Evolutionary conservation across 2,113 vertebrate genomes (phyloP).

Genomic region (Pelvicachromis taeniatus): DNA sequence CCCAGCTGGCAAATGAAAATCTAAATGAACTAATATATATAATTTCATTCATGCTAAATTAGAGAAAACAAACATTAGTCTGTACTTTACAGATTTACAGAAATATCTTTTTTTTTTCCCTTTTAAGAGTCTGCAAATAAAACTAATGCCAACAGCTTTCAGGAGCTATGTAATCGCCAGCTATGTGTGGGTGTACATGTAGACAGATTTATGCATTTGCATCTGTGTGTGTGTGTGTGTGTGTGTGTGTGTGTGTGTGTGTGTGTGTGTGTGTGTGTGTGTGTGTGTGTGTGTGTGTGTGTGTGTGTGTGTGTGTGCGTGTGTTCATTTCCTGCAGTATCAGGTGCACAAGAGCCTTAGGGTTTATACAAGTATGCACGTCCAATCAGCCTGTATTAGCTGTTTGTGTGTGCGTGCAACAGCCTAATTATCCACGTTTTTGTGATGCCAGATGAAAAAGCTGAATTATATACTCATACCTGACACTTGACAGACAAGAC

Average conservation of each 20-base stretch:
- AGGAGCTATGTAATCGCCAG: neutral
- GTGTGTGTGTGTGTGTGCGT: neutral
- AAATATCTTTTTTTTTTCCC: neutral
- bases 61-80: neutral
- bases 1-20: neutral
- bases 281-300: too few relatives aligned
- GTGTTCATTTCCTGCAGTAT: constrained; percentile 1
- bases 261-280: neutral
- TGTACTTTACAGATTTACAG: neutral
- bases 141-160: neutral
- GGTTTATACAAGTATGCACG: constrained; percentile 12
- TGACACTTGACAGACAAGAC: neutral
- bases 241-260: neutral
- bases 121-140: neutral
- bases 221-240: neutral
- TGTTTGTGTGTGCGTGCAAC: neutral
- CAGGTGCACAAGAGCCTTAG: constrained; percentile 35
- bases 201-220: neutral
- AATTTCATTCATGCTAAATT: too few relatives aligned
- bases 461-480: constrained; percentile 11
- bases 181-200: neutral
- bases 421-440: constrained; percentile 2
- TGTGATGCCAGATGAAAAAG: neutral
- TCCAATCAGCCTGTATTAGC: constrained; percentile 11
- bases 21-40: neutral